A percentile compares a stretch with the other conserved stretches of the same genome.
These are phyloP conservation scores for Heliconius eleuchia DNA, from an alignment of 1,140 invertebrate species.

Conservation along the genomic window DNA sequence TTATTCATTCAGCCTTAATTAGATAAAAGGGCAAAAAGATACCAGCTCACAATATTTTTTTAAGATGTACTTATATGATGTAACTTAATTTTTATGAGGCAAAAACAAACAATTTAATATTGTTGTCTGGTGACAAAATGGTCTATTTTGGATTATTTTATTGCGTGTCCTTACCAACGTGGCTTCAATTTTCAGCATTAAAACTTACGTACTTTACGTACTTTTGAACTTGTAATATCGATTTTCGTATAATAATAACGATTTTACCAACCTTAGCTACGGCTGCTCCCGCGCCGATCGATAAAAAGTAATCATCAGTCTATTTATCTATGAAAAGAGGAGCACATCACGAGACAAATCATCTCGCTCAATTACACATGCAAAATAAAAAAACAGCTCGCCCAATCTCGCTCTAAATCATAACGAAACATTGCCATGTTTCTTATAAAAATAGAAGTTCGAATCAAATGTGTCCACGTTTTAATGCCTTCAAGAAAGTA, in stretches of 20 bases:
- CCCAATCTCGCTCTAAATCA: neutral
- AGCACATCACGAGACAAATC: slow-evolving; percentile 6
- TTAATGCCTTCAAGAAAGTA: slow-evolving; percentile 12
- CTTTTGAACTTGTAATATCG: neutral
- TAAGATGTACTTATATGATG: no score
- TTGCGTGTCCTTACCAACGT: neutral
- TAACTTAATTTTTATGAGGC: no score
- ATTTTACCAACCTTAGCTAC: neutral
- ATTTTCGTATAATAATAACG: neutral
- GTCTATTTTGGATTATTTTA: no score
- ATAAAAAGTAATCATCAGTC: slow-evolving; percentile 42
- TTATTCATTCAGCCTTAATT: neutral
- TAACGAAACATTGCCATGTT: slow-evolving; percentile 5
- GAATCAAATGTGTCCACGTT: slow-evolving; percentile 11
- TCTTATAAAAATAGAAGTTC: slow-evolving; percentile 30
- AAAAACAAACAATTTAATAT: no score
- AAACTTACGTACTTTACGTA: neutral
- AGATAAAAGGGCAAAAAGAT: neutral
- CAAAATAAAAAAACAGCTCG: slow-evolving; percentile 7
- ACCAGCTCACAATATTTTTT: neutral
- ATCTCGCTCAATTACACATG: neutral
- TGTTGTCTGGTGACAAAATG: no score
- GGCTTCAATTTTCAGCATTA: neutral
- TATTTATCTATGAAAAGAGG: slow-evolving; percentile 29
- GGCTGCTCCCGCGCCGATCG: slow-evolving; percentile 23